Conservation (phyloP, 1,140 invertebrate genomes). For the Diploscapter pachys region DNA sequence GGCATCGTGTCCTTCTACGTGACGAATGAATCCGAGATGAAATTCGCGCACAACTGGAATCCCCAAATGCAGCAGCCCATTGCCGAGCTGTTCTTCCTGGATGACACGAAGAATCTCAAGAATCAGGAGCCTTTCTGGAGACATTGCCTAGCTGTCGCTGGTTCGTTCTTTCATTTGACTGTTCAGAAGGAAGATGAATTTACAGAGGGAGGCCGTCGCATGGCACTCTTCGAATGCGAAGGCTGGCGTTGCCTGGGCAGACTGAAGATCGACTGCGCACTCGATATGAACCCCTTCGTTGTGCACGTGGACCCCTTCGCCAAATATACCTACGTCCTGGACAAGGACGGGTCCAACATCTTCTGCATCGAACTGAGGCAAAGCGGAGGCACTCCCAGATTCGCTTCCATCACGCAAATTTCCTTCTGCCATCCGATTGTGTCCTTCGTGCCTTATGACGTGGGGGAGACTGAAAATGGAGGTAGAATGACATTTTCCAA, state of each 20-base stretch:
- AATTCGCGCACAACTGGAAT: conserved; percentile 16
- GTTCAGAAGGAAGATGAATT: no score
- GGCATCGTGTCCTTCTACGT: conserved; percentile 16
- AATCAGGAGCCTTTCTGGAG: conserved; percentile 16
- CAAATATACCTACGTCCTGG: conserved; percentile 4
- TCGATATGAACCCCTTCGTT: conserved; percentile 4
- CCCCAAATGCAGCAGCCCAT: not conserved
- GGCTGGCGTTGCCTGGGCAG: conserved; percentile 3
- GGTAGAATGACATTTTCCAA: no score
- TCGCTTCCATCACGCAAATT: conserved; percentile 6
- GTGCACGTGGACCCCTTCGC: conserved; percentile 4
- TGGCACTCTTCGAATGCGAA: conserved; percentile 18
- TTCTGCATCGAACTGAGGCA: conserved; percentile 6
- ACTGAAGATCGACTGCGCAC: conserved; percentile 2
- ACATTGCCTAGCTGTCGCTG: conserved; percentile 3
- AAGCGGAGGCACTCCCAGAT: not conserved
- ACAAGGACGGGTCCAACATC: conserved; percentile 6
- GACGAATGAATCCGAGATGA: conserved; percentile 9
- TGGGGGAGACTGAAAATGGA: not conserved
- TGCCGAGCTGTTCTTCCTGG: conserved; percentile 6
- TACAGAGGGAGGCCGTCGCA: conserved; percentile 4
- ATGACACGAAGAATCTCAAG: conserved; percentile 1
- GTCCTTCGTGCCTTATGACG: not conserved
- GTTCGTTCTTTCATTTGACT: no score
- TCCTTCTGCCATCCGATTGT: conserved; percentile 13